Conservation (phyloP, 1,140 invertebrate genomes). For the Neotoxoptera formosana region DNA sequence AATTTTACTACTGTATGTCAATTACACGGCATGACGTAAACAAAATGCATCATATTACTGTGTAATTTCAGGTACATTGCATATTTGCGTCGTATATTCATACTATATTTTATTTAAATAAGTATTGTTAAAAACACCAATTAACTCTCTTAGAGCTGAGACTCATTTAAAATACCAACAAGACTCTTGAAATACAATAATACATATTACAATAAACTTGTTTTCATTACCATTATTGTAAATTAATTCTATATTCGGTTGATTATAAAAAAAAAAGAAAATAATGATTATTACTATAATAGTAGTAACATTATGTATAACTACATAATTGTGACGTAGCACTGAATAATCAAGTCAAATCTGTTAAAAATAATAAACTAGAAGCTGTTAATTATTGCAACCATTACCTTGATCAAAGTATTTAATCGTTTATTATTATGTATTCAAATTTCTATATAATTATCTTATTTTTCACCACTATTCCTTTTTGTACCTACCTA, state of each 20-base stretch:
- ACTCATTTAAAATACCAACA: not conserved
- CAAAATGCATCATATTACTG: not conserved
- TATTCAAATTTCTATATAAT: slow-evolving; percentile 9
- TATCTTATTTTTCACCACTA: not conserved
- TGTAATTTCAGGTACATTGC: not conserved
- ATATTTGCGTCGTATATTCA: not conserved
- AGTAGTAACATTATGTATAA: not conserved
- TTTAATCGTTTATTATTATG: not conserved
- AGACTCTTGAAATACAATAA: not conserved
- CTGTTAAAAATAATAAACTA: slow-evolving; percentile 21
- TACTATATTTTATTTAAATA: not conserved
- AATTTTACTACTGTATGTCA: not conserved
- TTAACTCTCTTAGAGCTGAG: too few species aligned
- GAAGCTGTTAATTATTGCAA: not conserved
- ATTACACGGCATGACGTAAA: not conserved
- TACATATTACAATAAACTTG: not conserved
- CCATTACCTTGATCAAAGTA: slow-evolving; percentile 7
- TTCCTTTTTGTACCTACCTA: not conserved
- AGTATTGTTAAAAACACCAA: not conserved
- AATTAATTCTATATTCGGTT: not conserved
- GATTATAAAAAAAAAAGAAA: not conserved
- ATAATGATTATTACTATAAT: not conserved
- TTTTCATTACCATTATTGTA: not conserved
- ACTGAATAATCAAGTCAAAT: not conserved
- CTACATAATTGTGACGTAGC: not conserved